Evolutionary conservation across 2,797 vertebrate genomes (phyloP).

Genomic region (Poecile montanus): DNA sequence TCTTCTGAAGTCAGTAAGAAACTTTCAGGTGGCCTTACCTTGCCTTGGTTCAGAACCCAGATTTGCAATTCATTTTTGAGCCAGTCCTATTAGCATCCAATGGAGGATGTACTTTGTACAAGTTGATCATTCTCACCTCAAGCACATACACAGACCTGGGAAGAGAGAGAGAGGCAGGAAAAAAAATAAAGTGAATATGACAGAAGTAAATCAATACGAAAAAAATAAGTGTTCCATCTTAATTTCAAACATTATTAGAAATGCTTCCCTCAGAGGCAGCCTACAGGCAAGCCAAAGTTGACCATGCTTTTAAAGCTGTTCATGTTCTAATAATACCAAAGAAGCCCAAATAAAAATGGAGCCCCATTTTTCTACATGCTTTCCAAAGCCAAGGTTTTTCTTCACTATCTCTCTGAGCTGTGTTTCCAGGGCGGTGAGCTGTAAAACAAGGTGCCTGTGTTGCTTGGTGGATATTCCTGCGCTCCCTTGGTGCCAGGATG

Average conservation of each 20-base stretch:
- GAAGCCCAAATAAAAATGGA: neutral
- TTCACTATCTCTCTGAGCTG: neutral
- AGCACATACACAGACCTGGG: neutral
- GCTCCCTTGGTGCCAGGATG: neutral
- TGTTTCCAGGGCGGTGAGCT: neutral
- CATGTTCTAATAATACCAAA: neutral
- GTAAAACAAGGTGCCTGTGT: neutral
- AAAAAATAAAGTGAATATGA: neutral
- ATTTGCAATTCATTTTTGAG: neutral
- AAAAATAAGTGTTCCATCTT: neutral
- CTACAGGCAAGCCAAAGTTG: neutral
- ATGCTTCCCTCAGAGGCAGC: neutral
- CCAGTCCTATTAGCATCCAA: neutral
- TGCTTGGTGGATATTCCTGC: neutral
- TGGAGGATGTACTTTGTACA: neutral
- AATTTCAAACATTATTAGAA: neutral
- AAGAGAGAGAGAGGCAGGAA: neutral
- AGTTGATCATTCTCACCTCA: neutral
- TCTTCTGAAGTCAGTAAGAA: neutral
- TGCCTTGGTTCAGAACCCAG: neutral
- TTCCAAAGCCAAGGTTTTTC: neutral
- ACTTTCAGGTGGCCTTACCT: neutral
- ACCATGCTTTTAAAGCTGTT: neutral
- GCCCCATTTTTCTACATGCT: neutral
- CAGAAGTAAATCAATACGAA: neutral